Conservation (phyloP, 2,888 invertebrate species). For the Amiota mariae region DNA sequence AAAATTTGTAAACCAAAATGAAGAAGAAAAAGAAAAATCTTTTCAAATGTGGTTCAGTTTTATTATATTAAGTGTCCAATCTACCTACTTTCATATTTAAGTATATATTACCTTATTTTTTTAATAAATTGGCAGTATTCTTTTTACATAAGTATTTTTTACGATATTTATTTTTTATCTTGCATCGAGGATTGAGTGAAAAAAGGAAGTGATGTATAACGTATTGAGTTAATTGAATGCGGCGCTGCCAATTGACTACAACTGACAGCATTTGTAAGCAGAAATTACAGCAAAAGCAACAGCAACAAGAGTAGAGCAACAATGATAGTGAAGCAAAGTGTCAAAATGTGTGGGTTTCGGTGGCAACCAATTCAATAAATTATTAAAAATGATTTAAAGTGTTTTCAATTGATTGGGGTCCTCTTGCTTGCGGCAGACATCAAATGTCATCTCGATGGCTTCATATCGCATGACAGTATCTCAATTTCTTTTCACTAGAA, state of each 20-base stretch:
- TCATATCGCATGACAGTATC: too few relatives aligned
- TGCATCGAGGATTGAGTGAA: neutral
- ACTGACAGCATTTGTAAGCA: constrained; percentile 4
- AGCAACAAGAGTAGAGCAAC: too few relatives aligned
- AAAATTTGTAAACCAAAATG: too few relatives aligned
- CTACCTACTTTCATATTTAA: neutral
- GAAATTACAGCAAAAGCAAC: neutral
- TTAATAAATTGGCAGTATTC: neutral
- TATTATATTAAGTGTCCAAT: neutral
- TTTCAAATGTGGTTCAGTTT: neutral
- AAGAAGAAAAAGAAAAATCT: neutral
- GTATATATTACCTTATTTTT: neutral
- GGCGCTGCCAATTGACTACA: constrained; percentile 6
- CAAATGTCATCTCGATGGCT: too few relatives aligned
- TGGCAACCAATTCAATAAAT: too few relatives aligned
- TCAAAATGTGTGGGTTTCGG: too few relatives aligned
- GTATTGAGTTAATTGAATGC: constrained; percentile 4
- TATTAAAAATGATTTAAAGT: too few relatives aligned
- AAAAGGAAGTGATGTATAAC: neutral
- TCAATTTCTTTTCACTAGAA: too few relatives aligned
- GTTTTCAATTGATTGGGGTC: too few relatives aligned
- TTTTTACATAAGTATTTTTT: neutral
- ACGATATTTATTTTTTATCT: neutral
- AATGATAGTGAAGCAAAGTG: too few relatives aligned
- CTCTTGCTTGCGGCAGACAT: too few relatives aligned